Conservation (phyloP, 1,140 invertebrate genomes). For the Maconellicoccus hirsutus region DNA sequence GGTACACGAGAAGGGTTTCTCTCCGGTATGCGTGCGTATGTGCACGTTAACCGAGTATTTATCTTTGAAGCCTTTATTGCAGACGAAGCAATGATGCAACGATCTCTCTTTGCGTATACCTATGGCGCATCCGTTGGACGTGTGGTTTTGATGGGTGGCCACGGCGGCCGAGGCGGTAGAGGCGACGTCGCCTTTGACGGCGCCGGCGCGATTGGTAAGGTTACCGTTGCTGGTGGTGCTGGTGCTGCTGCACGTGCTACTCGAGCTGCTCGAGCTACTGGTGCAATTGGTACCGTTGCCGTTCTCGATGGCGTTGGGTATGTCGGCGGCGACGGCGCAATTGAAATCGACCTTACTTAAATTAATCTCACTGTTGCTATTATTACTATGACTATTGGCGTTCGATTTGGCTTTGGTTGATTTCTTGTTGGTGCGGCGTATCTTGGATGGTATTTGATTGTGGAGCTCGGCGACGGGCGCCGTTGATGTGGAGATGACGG, state of each 20-base stretch:
- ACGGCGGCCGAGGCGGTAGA: not conserved
- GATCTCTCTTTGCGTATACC: slow-evolving; percentile 61
- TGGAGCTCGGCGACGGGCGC: not conserved
- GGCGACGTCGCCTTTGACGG: not conserved
- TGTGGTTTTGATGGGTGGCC: not conserved
- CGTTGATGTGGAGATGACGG: not conserved
- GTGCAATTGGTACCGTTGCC: not conserved
- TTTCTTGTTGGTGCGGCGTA: not conserved
- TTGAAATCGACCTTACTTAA: not conserved
- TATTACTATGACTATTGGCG: not conserved
- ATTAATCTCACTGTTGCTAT: not conserved
- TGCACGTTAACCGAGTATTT: slow-evolving; percentile 89
- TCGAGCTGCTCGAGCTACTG: not conserved
- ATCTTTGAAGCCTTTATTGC: slow-evolving; percentile 85
- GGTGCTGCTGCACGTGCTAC: slow-evolving; percentile 2
- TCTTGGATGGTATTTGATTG: slow-evolving; percentile 3
- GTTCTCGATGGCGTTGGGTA: not conserved
- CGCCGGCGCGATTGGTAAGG: not conserved
- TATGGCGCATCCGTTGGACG: slow-evolving; percentile 14
- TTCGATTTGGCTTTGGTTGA: not conserved
- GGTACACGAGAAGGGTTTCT: slow-evolving; percentile 80
- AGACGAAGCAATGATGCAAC: slow-evolving; percentile 79
- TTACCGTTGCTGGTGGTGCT: not conserved
- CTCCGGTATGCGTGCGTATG: slow-evolving; percentile 78
- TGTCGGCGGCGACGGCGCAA: not conserved